Base-by-base conservation (phyloP, 1,140 invertebrate species). In the Rhagoletis zephyria region DNA sequence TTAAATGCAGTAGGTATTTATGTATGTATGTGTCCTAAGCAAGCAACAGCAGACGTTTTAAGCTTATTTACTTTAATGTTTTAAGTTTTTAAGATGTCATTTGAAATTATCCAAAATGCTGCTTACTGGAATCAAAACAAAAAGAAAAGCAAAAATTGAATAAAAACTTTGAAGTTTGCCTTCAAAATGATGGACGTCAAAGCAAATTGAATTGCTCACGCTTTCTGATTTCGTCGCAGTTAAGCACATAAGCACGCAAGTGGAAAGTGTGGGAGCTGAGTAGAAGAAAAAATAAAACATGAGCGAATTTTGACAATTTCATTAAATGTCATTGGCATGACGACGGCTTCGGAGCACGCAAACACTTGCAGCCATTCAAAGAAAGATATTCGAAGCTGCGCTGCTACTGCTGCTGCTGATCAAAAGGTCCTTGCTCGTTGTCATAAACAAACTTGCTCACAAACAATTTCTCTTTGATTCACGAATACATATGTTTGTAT, bases 131-230 rank as follows among this genome's bases (percentile, higher is more conserved):
- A 4, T n/a, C 64, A 6, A 67, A 30, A 30, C 0, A 30, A 30
- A 30, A 30, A 63, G 7, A 1, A 56, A 56, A 42, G 2, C 45
- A 2, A 4, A 56, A 56, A 81, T 81, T 7, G 9, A 56, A 81
- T 30, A 81, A 81, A 81, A 81, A 81, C 48, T 81, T 30, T 81
- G 56, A 81, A 81, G 48, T 16, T 45, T 51, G n/a, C 10, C 30
- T 16, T 56, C 19, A n/a, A 81, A 85, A 61, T 85, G 85, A 85
- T 85, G 85, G 85, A 61, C 85, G 60, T 85, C 56, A 60, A 60
- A 61, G 42, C 45, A 63, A 85, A 85, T 85, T 85, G 59, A 85
- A 85, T 85, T 85, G 61, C 85, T 85, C 85, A 85, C 85, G 85
- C 85, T 85, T 85, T 59, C 48, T 81, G 74, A 81, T 81, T 81